Evolutionary conservation across 2,888 invertebrate species (phyloP).

Genomic region (Amblyjoppa fuscipennis): DNA sequence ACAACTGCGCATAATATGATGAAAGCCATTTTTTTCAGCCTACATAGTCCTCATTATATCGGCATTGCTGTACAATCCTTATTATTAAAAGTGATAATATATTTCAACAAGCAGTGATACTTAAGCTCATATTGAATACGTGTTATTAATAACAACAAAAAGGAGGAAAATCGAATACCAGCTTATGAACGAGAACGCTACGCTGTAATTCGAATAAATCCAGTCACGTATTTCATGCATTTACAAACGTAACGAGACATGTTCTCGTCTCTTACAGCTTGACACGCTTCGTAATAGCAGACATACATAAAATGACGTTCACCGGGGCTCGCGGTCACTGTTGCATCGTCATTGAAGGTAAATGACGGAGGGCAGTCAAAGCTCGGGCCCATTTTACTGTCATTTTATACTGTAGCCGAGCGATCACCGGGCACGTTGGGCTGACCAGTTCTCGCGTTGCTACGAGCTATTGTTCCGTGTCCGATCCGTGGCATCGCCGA

Average conservation of each 20-base stretch:
- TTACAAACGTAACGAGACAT: conserved; percentile 55
- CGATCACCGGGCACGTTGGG: conserved; percentile 23
- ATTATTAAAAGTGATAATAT: background rate
- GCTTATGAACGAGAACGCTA: conserved; percentile 13
- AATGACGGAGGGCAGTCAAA: conserved; percentile 70
- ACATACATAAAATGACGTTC: conserved; percentile 76
- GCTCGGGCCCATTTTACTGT: conserved; percentile 71
- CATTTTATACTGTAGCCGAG: conserved; percentile 66
- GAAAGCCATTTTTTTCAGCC: background rate
- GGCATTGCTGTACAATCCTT: background rate
- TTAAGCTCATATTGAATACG: background rate
- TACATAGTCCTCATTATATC: background rate
- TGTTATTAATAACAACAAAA: background rate
- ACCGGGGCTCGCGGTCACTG: conserved; percentile 50
- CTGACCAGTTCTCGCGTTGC: conserved; percentile 33
- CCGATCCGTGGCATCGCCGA: conserved; percentile 48
- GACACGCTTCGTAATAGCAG: conserved; percentile 29
- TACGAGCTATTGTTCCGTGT: conserved; percentile 53
- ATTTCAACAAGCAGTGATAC: background rate
- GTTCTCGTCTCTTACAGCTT: conserved; percentile 19
- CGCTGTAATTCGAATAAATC: conserved; percentile 38
- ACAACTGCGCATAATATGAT: background rate
- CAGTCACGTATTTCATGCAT: conserved; percentile 30
- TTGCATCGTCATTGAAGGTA: conserved; percentile 81
- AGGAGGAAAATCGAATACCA: background rate